These are phyloP conservation scores for Xanthia icteritia DNA, from an alignment of 2,888 invertebrate genomes.

Conservation along the genomic window DNA sequence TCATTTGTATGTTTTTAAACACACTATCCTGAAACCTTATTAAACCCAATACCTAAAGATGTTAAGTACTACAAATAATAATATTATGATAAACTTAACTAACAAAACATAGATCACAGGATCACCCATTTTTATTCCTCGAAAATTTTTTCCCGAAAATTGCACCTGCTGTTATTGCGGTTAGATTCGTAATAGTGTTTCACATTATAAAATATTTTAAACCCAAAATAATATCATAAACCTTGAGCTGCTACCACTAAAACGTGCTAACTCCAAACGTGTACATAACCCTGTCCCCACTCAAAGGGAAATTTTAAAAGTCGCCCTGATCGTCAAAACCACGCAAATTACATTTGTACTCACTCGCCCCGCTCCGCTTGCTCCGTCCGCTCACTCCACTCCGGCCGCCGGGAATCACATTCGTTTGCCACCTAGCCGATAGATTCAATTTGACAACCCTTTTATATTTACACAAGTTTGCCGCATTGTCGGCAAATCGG, in stretches of 20 bases:
- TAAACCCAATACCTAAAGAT: not conserved
- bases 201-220: conserved; percentile 7
- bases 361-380: conserved; percentile 16
- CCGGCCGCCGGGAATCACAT: conserved; percentile 55
- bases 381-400: conserved; percentile 27
- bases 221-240: conserved; percentile 10
- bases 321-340: conserved; percentile 49
- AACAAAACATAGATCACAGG: not conserved
- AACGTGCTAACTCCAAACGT: conserved; percentile 5
- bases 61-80: not conserved
- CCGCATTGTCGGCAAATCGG: conserved; percentile 42
- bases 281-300: conserved; percentile 35
- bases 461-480: conserved; percentile 52
- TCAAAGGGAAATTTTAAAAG: conserved; percentile 63
- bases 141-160: not conserved
- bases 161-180: too few relatives aligned
- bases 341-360: conserved; percentile 60
- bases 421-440: conserved; percentile 57
- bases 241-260: conserved; percentile 30
- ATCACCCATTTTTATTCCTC: not conserved
- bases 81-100: not conserved
- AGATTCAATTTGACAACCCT: conserved; percentile 63
- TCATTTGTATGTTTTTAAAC: not conserved
- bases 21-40: not conserved
- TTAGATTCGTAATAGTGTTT: not conserved